Evolutionary conservation across 2,797 vertebrate genomes (phyloP).

Genomic region (Tokudaia muenninki): DNA sequence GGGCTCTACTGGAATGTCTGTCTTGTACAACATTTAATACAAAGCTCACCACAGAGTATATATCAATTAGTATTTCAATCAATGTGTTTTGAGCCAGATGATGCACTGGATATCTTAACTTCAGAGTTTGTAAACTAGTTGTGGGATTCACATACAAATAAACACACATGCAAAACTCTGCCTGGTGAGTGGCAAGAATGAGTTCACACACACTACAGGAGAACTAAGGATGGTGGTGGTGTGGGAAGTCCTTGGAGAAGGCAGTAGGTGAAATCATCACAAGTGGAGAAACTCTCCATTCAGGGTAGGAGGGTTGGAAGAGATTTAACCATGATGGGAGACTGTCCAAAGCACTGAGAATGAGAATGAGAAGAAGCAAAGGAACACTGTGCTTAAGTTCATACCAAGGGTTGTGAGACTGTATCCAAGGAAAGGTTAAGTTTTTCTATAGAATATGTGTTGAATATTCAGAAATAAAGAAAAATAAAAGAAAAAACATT

Average conservation of each 20-base stretch:
- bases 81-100: slow-evolving; percentile 26
- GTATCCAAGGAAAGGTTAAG: background rate
- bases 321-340: background rate
- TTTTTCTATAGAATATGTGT: background rate
- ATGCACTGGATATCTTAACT: background rate
- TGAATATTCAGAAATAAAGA: background rate
- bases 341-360: background rate
- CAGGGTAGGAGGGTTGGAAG: background rate
- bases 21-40: background rate
- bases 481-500: slow-evolving; percentile 43
- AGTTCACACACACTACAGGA: background rate
- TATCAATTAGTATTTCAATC: background rate
- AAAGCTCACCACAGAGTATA: background rate
- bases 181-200: background rate
- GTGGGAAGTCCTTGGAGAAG: background rate
- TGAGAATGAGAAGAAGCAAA: background rate
- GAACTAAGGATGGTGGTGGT: background rate
- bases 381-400: background rate
- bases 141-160: background rate
- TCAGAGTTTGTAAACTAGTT: slow-evolving; percentile 1
- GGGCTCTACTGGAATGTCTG: background rate
- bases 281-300: background rate
- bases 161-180: background rate
- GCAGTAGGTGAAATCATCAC: background rate
- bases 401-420: background rate